Percentiles rank a stretch among this genome's conserved stretches.
Evolutionary conservation across 2,888 invertebrate genomes (phyloP).

Genomic region (Euproctis similis): DNA sequence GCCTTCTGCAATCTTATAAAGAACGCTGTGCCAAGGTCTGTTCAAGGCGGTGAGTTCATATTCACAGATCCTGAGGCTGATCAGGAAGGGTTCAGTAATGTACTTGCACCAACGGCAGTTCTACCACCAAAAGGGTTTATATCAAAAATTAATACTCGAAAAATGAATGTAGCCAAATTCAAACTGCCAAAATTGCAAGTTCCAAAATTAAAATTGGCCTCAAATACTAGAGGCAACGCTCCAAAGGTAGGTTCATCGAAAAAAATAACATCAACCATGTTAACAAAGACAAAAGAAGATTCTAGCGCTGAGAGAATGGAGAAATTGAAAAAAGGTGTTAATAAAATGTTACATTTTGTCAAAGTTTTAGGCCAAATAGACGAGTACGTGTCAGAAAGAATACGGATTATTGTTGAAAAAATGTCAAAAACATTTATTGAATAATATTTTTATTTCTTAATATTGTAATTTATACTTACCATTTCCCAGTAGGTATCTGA

Average conservation of each 20-base stretch:
- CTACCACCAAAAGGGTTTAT: slow-evolving; percentile 51
- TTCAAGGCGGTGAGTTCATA: slow-evolving; percentile 53
- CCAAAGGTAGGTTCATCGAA: slow-evolving; percentile 41
- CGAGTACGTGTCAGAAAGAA: slow-evolving; percentile 58
- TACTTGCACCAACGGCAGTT: slow-evolving; percentile 36
- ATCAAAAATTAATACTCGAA: slow-evolving; percentile 30
- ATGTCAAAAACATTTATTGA: slow-evolving; percentile 55
- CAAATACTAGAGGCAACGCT: slow-evolving; percentile 19
- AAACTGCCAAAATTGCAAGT: slow-evolving; percentile 40
- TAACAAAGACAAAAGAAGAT: slow-evolving; percentile 37
- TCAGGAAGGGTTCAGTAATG: slow-evolving; percentile 42
- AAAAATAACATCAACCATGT: slow-evolving; percentile 30
- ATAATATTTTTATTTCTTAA: too few relatives aligned
- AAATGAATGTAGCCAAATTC: slow-evolving; percentile 33
- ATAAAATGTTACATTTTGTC: slow-evolving; percentile 60
- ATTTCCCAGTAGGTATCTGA: too few relatives aligned
- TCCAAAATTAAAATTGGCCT: slow-evolving; percentile 36
- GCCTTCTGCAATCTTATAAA: slow-evolving; percentile 54
- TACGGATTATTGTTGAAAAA: slow-evolving; percentile 57
- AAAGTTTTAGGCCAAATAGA: slow-evolving; percentile 62
- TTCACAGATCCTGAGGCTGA: slow-evolving; percentile 39
- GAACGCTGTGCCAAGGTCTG: slow-evolving; percentile 50
- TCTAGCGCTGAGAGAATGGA: slow-evolving; percentile 61
- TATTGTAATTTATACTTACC: too few relatives aligned
- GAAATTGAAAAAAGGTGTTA: slow-evolving; percentile 58